These are phyloP conservation scores for Euglossa dilemma DNA, from an alignment of 1,140 invertebrate species.

Conservation along the genomic window DNA sequence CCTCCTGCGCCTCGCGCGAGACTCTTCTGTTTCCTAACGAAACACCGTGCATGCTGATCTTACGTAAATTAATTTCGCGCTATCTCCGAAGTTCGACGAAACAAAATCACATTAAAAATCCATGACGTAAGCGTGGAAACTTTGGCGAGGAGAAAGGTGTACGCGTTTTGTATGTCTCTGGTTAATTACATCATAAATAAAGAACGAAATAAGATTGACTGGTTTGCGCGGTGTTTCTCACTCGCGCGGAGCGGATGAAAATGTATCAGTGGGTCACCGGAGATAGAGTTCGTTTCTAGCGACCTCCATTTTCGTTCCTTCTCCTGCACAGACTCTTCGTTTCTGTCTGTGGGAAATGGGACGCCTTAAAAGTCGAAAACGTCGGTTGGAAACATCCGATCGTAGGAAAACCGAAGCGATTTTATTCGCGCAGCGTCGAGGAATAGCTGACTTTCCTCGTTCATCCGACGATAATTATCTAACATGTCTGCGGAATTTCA, in stretches of 20 bases:
- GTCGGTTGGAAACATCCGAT: neutral
- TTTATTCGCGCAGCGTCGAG: too few species aligned
- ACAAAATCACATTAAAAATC: neutral
- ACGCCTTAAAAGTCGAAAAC: neutral
- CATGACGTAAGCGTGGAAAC: neutral
- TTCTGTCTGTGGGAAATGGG: slow-evolving; percentile 3
- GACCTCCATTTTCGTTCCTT: slow-evolving; percentile 74
- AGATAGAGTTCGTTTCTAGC: slow-evolving; percentile 72
- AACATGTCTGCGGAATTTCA: neutral
- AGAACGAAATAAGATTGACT: neutral
- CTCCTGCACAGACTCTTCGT: slow-evolving; percentile 19
- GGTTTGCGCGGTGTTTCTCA: slow-evolving; percentile 19
- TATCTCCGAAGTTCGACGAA: too few species aligned
- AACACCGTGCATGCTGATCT: neutral
- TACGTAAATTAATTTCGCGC: neutral
- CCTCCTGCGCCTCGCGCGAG: neutral
- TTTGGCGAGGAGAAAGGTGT: neutral
- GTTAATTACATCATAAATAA: neutral
- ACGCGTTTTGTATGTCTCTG: neutral
- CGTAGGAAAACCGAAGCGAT: too few species aligned
- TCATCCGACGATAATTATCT: neutral
- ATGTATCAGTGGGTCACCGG: slow-evolving; percentile 78
- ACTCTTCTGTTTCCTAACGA: neutral
- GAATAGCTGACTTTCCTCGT: neutral
- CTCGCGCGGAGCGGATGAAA: slow-evolving; percentile 50